Base-by-base conservation (phyloP, 2,113 vertebrate genomes). In the Zosterops lateralis region DNA sequence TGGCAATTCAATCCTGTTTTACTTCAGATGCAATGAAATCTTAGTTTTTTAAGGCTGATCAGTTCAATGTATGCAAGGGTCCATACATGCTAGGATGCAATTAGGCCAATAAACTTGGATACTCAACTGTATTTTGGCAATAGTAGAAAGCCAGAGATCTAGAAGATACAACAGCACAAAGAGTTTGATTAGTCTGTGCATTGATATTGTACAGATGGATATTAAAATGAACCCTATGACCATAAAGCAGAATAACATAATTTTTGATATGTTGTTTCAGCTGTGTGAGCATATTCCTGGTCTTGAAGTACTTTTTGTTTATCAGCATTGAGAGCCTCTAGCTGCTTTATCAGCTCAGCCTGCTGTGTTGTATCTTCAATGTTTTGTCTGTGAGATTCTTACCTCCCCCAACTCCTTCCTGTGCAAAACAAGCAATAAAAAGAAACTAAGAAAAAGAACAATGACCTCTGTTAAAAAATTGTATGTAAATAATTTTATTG, bases 341-440 rank as follows among this genome's bases (percentile, higher is more conserved):
- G 98, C 90, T 99, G 98, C 95, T 98, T 98, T 97, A 99, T 99
- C 85, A 99, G 97, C 87, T 99, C 97, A 71, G 98, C 97, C 94
- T 99, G 99, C 95, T 99, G 98, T 34, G 96, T 93, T 81, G 97
- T 97, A 61, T 99, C 98, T 57, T 98, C 97, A 29, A 74, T 95
- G 87, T 98, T 99, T 97, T 98, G 98, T 79, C 94, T 97, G 92
- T 99, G 99, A 87, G 97, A 85, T 96, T 97, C 97, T 98, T 89
- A 99, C 94, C 73, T 98, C 98, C 89, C 98, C 97, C 84, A 98
- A 95, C 86, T 99, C 98, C 44, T 97, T 96, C 89, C 99, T 99
- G 81, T 73, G 42, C 54, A 89, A 97, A 97, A 61, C n/a, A 97
- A 97, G 67, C 76, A 93, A 92, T 83, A 94, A 91, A 97, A 4